Evolutionary conservation across 2,113 vertebrate genomes (phyloP), one percentile per base, ranked within the genome.

Genomic region (Calidris pugnax): DNA sequence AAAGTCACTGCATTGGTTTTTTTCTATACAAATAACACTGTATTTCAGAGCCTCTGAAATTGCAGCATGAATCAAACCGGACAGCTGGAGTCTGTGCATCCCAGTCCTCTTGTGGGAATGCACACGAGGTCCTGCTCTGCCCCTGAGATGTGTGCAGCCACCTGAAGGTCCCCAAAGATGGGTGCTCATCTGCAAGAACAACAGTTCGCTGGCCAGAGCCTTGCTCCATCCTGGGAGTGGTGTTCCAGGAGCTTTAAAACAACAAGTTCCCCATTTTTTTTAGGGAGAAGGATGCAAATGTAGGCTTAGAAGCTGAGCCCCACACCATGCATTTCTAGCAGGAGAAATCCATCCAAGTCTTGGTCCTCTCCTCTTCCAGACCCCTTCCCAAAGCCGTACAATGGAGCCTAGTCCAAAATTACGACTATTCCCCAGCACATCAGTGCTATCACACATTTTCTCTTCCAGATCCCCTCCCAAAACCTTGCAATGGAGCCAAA

Each of bases 61-160:
- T 85, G 67, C 67, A 75, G 23, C 63, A 50, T 63, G 75, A 55
- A 90, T 93, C 78, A 63, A 76, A 43, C 4, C 1, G 9, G 71
- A 83, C 63, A 91, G 91, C n/a, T 59, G 88, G 75, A 62, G 71
- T 12, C 28, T 62, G 48, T 12, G 57, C 82, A 73, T 56, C 71
- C 41, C 6, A 2, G 6, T 41, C 41, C 71, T 93, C 32, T 85
- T 12, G 12, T 0, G 2, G 16, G 41, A 41, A 33, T 1, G 0
- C 45, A 64, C 45, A 53, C 1, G 2, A 45, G 47, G 28, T 14
- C 20, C 56, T 43, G 72, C 69, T 43, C 59, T 55, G 57, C 5
- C 66, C 18, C 10, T 0, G 3, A 8, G 74, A 5, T 0, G 0
- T 16, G 62, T 59, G 56, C 4, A 24, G 72, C 43, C 89, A 62